Conservation (phyloP, 1,140 invertebrate species). For the Meloidogyne hapla region DNA sequence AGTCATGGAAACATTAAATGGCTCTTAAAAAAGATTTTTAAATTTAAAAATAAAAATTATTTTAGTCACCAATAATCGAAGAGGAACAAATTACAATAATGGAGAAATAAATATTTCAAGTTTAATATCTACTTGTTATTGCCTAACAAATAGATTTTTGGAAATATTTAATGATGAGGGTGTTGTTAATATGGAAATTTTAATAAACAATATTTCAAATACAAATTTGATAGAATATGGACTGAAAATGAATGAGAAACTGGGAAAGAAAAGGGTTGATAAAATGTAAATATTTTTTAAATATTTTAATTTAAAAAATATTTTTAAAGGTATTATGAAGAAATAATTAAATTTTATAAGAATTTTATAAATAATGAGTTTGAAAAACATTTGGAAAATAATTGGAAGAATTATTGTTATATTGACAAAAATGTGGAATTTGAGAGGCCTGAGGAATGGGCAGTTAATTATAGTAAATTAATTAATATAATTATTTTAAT, state of each 20-base stretch:
- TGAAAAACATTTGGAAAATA: neutral
- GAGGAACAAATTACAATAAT: no score
- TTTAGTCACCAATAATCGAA: neutral
- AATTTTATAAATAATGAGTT: neutral
- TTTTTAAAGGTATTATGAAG: neutral
- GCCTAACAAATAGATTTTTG: neutral
- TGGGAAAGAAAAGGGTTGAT: neutral
- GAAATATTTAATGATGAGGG: neutral
- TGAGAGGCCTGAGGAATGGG: constrained; percentile 1
- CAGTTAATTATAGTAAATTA: neutral
- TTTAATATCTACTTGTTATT: neutral
- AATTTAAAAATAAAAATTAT: neutral
- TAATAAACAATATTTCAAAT: constrained; percentile 1
- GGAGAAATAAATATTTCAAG: neutral
- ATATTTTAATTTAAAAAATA: neutral
- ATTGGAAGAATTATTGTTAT: constrained; percentile 6
- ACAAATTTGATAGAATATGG: constrained; percentile 3
- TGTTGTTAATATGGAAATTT: neutral
- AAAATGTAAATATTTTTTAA: neutral
- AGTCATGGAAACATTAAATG: no score
- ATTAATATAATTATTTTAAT: no score
- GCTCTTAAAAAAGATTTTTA: no score
- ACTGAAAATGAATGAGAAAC: neutral
- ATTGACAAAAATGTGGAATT: neutral
- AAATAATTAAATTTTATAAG: neutral